phyloP scores from a whole-genome alignment of 2,797 vertebrate species.

The Anguilla megastoma region DNA sequence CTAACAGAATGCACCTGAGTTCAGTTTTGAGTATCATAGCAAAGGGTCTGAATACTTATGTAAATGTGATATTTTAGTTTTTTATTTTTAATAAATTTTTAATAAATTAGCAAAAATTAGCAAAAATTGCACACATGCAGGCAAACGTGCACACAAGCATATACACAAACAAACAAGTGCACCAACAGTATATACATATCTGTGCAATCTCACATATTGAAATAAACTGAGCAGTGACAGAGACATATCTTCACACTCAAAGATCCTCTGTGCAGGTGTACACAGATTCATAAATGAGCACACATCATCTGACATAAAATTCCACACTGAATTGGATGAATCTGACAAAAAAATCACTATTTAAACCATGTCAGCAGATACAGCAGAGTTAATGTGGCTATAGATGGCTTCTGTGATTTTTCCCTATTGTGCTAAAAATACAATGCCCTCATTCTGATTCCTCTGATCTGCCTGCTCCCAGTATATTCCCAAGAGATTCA shows the following conservation, averaged over 20 bases:
- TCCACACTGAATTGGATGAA: not conserved
- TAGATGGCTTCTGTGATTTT: not conserved
- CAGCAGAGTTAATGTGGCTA: not conserved
- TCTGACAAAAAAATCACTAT: not conserved
- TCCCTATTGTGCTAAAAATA: conserved; percentile 4
- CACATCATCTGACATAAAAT: not conserved
- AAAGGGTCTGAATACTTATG: too few species aligned
- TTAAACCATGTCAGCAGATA: not conserved
- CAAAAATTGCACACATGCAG: not conserved
- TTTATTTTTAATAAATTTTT: too few species aligned
- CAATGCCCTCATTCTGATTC: conserved; percentile 1
- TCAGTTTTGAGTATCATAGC: too few species aligned
- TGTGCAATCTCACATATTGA: not conserved
- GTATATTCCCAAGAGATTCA: not conserved
- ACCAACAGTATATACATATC: not conserved
- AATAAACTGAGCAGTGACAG: too few species aligned
- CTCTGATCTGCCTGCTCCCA: not conserved
- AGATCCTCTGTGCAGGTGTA: not conserved
- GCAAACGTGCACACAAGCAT: not conserved
- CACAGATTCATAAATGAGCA: not conserved
- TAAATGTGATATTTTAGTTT: too few species aligned
- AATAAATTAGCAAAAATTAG: too few species aligned
- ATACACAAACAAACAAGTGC: not conserved
- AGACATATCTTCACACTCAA: not conserved
- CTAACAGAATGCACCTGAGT: too few species aligned